These are phyloP conservation scores for Microtus agrestis DNA, from an alignment of 2,797 vertebrate species.

Conservation along the genomic window DNA sequence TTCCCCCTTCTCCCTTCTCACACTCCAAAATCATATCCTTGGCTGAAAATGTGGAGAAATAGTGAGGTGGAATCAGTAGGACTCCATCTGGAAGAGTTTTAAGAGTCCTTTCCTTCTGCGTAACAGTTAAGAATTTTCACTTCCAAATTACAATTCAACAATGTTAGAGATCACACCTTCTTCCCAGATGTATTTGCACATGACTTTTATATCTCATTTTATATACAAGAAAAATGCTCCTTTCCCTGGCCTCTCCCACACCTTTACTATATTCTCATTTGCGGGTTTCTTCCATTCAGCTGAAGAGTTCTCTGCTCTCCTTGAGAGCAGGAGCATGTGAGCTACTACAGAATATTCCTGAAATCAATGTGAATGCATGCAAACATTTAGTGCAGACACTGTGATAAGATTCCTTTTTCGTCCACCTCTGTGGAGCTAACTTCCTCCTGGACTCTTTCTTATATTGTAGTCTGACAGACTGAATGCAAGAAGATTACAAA, in stretches of 20 bases:
- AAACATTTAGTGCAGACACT: background rate
- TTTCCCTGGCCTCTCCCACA: background rate
- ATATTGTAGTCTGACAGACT: background rate
- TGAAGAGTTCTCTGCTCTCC: background rate
- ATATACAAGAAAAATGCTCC: background rate
- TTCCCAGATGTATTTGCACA: background rate
- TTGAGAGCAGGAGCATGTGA: background rate
- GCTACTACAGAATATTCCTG: background rate
- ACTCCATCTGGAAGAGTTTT: constrained; percentile 36
- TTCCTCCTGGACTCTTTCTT: constrained; percentile 15
- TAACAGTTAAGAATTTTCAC: constrained; percentile 18
- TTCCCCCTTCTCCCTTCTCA: no score
- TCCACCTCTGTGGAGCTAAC: background rate
- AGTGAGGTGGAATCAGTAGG: background rate
- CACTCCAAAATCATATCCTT: background rate
- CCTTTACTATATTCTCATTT: constrained; percentile 19
- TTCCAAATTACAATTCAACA: constrained; percentile 39
- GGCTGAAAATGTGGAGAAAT: background rate
- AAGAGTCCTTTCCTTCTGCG: background rate
- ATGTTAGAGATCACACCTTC: background rate
- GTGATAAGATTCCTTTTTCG: background rate
- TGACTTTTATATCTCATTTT: background rate
- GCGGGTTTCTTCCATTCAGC: background rate
- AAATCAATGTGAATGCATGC: background rate
- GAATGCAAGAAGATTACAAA: background rate